Conservation (phyloP, 2,888 invertebrate species). For the Phengaris alcon region DNA sequence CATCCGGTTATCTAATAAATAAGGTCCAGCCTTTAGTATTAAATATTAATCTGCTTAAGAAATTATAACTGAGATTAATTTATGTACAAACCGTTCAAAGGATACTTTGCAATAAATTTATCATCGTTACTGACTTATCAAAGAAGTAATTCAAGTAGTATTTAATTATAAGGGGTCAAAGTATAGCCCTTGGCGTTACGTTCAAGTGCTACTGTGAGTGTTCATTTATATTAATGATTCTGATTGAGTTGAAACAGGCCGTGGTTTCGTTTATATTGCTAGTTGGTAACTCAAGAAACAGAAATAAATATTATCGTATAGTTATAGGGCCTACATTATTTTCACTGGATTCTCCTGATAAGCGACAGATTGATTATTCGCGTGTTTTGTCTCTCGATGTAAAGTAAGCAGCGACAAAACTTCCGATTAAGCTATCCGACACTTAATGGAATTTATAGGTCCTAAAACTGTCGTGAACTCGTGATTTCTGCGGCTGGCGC, state of each 20-base stretch:
- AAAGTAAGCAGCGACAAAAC: too few relatives aligned
- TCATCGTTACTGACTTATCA: not conserved
- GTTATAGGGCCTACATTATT: too few relatives aligned
- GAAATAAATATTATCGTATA: too few relatives aligned
- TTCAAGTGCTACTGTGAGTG: not conserved
- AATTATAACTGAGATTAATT: not conserved
- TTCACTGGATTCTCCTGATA: too few relatives aligned
- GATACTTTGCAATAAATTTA: not conserved
- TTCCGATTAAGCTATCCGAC: too few relatives aligned
- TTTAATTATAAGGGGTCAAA: constrained; percentile 10
- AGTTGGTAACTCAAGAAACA: not conserved
- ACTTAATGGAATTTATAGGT: too few relatives aligned
- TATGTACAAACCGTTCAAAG: not conserved
- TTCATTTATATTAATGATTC: not conserved
- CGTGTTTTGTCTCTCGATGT: too few relatives aligned
- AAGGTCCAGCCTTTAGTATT: not conserved
- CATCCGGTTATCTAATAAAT: not conserved
- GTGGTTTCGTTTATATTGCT: not conserved
- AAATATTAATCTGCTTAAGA: not conserved
- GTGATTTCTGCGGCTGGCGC: too few relatives aligned
- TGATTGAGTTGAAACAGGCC: not conserved
- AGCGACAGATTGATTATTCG: too few relatives aligned
- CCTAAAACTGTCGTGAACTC: too few relatives aligned
- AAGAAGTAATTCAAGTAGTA: not conserved
- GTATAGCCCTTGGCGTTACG: not conserved